Evolutionary conservation across 23 tunicate species (phyloP), one percentile per base, ranked within the genome.

Genomic region (Halocynthia roretzi): DNA sequence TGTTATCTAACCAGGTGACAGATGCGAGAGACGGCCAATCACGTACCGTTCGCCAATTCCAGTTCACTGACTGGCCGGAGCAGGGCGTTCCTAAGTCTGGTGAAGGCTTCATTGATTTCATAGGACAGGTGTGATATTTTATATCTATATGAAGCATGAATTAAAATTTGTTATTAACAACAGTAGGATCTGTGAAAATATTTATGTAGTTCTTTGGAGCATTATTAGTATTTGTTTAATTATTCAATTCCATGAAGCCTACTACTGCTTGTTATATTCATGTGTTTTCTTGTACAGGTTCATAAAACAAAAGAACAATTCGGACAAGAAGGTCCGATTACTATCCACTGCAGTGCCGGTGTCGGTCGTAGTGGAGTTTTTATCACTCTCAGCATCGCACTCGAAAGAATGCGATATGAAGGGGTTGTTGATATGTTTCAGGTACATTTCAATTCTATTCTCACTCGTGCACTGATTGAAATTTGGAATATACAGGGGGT

Each of bases 301-400:
- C 99, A 96, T 71, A 96, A 96, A 58, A 96, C 99, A 7, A 92
- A 92, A 68, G 99, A 96, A 52, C 99, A 96, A 54, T 96, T 96
- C 55, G 99, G 99, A 1, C 97, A 88, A 52, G 96, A 88, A 69
- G 99, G 99, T 8, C 99, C 99, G n/a, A 96, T 96, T 82, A 78
- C 97, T 20, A 83, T 96, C 51, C 99, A 96, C 85, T 96, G 99
- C 77, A 88, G 97, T 77, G 99, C 99, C 19, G 99, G 99, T 11
- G 99, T 96, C 6, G 99, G 99, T 9, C 56, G 99, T 68, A 90
- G 96, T 7, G 99, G 99, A 6, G 99, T 96, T 51, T 96, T 96
- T 67, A 90, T 96, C 80, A 92, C 97, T 17, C 78, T 96, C 63
- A 84, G 87, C 51, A 85, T 96, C 50, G 91, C 96, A 56, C 83